phyloP scores from a whole-genome alignment of 2,888 invertebrate genomes.

The Sericinus montela region DNA sequence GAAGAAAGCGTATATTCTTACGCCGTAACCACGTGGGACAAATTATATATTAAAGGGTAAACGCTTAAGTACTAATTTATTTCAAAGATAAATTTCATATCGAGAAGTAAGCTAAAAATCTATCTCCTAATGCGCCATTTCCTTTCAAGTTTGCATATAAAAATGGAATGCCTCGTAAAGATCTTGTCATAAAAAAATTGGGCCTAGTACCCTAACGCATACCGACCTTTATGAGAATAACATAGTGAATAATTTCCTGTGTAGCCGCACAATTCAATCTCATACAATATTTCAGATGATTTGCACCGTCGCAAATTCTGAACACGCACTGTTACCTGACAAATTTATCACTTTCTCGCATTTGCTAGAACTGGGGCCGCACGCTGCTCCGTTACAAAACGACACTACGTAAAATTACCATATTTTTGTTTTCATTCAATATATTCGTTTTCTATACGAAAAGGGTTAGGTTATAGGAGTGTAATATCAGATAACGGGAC shows the following conservation, averaged over 20 bases:
- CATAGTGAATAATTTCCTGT: constrained; percentile 46
- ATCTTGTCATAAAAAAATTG: constrained; percentile 26
- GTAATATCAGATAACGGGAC: neutral
- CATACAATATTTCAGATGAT: constrained; percentile 63
- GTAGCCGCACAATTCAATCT: constrained; percentile 52
- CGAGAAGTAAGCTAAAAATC: neutral
- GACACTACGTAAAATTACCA: constrained; percentile 25
- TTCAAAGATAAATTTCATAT: neutral
- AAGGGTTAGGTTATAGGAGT: neutral
- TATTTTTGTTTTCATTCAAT: constrained; percentile 19
- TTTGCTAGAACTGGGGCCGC: constrained; percentile 36
- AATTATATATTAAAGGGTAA: too few relatives aligned
- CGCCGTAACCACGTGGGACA: too few relatives aligned
- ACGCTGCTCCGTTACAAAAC: constrained; percentile 25
- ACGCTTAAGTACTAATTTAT: too few relatives aligned
- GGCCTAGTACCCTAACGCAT: constrained; percentile 22
- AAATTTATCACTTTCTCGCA: constrained; percentile 68
- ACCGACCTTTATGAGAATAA: constrained; percentile 25
- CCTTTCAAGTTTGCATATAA: constrained; percentile 24
- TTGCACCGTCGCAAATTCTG: constrained; percentile 58
- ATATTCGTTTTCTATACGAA: constrained; percentile 6
- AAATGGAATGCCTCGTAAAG: constrained; percentile 32
- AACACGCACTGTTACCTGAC: constrained; percentile 67
- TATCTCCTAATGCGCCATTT: constrained; percentile 18
- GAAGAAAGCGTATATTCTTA: too few relatives aligned